These are phyloP conservation scores for Rhinopomastus cyanomelas DNA, from an alignment of 2,113 vertebrate genomes.

Conservation along the genomic window DNA sequence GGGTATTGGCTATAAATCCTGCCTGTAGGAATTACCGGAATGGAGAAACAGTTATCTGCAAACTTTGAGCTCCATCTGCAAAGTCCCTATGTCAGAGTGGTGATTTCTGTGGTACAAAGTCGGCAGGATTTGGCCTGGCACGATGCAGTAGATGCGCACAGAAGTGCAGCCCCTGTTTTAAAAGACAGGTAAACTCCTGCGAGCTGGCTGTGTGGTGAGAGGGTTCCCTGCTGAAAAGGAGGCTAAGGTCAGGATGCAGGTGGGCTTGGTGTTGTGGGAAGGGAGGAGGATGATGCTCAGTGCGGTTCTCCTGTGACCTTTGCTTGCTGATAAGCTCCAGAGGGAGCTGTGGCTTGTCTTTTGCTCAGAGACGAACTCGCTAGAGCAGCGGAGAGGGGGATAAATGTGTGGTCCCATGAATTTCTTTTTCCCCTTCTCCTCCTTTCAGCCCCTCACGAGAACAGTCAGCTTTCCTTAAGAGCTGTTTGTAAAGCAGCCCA, in stretches of 20 bases:
- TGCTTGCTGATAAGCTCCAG: constrained; percentile 44
- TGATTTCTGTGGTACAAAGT: neutral
- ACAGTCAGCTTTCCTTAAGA: neutral
- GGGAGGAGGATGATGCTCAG: neutral
- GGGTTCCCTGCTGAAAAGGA: fast-evolving
- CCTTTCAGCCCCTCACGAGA: neutral
- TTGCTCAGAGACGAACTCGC: neutral
- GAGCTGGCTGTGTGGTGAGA: neutral
- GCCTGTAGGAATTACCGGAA: constrained; percentile 30
- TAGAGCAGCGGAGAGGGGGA: neutral
- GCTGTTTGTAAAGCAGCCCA: neutral
- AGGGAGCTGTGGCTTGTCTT: constrained; percentile 56
- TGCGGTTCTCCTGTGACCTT: neutral
- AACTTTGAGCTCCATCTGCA: constrained; percentile 6
- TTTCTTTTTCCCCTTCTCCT: neutral
- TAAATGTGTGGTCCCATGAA: neutral
- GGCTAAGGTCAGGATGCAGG: neutral
- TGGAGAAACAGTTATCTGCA: constrained; percentile 40
- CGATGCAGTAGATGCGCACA: neutral
- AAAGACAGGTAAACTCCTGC: fast-evolving
- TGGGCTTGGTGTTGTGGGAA: neutral
- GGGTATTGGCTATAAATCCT: constrained; percentile 28
- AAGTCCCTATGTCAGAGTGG: neutral
- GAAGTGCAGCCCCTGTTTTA: neutral
- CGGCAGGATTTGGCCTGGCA: neutral